Evolutionary conservation across 2,797 vertebrate genomes (phyloP).

Genomic region (Acanthurus tractus): DNA sequence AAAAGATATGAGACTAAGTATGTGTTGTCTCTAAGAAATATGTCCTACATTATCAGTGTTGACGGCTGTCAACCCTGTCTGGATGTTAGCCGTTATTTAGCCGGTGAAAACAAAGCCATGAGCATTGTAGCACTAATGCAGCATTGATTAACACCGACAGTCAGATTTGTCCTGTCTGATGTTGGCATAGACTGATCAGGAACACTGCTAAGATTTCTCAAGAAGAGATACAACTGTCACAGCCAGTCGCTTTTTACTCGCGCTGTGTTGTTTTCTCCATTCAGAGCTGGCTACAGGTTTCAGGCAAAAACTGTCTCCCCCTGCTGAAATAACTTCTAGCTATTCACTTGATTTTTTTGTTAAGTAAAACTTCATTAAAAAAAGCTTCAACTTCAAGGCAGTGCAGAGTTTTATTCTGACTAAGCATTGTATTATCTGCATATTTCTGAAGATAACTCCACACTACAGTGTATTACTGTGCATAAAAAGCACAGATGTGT

Average conservation of each 20-base stretch:
- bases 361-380: constrained; percentile 3
- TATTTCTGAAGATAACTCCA: neutral
- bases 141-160: constrained; percentile 39
- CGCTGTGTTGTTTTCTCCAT: neutral
- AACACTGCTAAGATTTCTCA: neutral
- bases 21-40: too few relatives aligned
- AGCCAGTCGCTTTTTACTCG: neutral
- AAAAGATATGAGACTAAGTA: too few relatives aligned
- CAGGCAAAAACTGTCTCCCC: constrained; percentile 1
- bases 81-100: constrained; percentile 25
- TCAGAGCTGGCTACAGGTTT: constrained; percentile 28
- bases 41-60: neutral
- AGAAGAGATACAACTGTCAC: neutral
- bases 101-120: constrained; percentile 38
- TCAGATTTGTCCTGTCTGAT: constrained; percentile 36
- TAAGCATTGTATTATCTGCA: neutral
- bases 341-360: neutral
- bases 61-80: constrained; percentile 16
- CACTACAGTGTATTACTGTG: neutral
- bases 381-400: constrained; percentile 1
- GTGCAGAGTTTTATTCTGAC: constrained; percentile 7
- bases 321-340: constrained; percentile 9
- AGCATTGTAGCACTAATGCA: constrained; percentile 28
- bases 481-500: too few relatives aligned
- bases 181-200: constrained; percentile 25